Base-by-base conservation (phyloP, 2,888 invertebrate genomes). In the Automeris io region DNA sequence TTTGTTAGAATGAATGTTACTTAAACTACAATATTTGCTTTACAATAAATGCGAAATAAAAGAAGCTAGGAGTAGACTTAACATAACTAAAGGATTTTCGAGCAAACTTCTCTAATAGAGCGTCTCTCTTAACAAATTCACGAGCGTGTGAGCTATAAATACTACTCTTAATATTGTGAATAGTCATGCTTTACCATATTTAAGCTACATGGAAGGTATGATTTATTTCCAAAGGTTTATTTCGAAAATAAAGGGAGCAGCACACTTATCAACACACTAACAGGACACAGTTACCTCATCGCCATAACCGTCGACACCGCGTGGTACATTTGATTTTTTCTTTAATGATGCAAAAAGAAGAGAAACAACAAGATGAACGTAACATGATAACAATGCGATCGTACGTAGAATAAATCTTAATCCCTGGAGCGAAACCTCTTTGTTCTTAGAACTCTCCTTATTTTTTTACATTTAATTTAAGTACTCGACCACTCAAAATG, bases 311-410 rank as follows among this genome's bases (percentile, higher is more conserved):
- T 94, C 63, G 95, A 95, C 80, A 96, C 95, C 81, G 95, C 95
- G 90, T 95, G 95, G 92, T 95, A 95, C 95, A 95, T 95, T 92
- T 95, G 95, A 91, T 95, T 95, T 90, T 91, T 91, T 89, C 91
- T 91, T 88, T 83, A 83, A 78, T 69, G 88, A 87, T 87, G 88
- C 88, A 88, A 88, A 88, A 88, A 89, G 87, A 29, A 81, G 72
- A 87, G 79, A 88, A 87, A 83, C 80, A 87, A 55, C 75, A 77
- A 81, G 67, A 80, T 83, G 77, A 85, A 83, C 73, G 82, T 68
- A 77, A 77, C 61, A 65, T 61, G 64, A 69, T 58, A 55, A 57
- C 59, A 62, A 68, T 55, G 63, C 65, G 71, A 57, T 57, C 16
- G 7, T 23, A 16, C 2, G 32, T 23, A 22, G 33, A 13, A 34